These are phyloP conservation scores for Lamellibrachia columna DNA, from an alignment of 2,888 invertebrate species.

Conservation along the genomic window DNA sequence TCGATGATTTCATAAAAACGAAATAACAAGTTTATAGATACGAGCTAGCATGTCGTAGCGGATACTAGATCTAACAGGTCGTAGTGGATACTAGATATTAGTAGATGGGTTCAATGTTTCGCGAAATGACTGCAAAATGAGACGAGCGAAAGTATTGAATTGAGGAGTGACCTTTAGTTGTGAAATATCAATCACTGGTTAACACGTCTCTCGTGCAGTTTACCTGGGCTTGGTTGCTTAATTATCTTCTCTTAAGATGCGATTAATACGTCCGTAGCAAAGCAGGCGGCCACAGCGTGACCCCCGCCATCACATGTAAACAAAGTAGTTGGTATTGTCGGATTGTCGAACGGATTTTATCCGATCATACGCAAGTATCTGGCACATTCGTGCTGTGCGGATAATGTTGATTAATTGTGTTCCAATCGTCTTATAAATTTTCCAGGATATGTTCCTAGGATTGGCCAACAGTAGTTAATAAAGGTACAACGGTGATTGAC, in stretches of 20 bases:
- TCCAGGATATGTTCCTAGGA: neutral
- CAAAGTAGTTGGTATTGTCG: neutral
- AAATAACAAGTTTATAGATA: no score
- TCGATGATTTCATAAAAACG: no score
- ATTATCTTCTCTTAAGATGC: neutral
- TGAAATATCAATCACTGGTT: no score
- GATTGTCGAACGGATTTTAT: neutral
- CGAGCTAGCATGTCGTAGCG: no score
- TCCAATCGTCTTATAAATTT: neutral
- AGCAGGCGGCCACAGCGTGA: neutral
- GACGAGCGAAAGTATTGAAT: no score
- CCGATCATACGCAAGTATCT: neutral
- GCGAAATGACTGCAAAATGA: no score
- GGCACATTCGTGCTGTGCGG: neutral
- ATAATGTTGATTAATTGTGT: neutral
- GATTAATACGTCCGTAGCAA: neutral
- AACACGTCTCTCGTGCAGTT: no score
- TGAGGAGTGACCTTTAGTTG: no score
- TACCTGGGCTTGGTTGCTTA: no score
- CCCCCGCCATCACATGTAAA: neutral
- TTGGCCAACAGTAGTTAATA: neutral
- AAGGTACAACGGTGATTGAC: neutral
- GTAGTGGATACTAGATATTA: no score
- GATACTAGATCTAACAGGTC: no score
- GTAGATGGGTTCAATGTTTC: no score